Evolutionary conservation across 2,113 vertebrate species (phyloP).

Genomic region (Pollimyrus isidori): DNA sequence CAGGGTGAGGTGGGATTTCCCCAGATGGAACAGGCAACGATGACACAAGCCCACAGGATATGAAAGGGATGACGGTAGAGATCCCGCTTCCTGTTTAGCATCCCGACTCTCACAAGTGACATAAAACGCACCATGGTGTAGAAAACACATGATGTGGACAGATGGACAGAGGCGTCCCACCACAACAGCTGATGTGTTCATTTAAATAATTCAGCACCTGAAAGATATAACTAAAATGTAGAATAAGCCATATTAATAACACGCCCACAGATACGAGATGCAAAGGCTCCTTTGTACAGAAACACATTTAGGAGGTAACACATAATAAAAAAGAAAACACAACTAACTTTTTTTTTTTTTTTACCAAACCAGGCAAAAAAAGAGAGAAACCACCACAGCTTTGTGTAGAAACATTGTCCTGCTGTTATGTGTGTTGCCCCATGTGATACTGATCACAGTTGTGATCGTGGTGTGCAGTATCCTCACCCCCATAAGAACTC

Average conservation of each 20-base stretch:
- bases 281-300: neutral
- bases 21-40: neutral
- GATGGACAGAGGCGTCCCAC: neutral
- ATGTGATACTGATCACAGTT: neutral
- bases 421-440: neutral
- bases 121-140: neutral
- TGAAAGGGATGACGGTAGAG: neutral
- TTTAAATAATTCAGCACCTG: neutral
- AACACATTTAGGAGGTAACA: neutral
- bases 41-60: neutral
- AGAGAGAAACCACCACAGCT: neutral
- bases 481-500: slow-evolving; percentile 26
- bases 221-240: neutral
- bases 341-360: neutral
- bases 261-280: neutral
- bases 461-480: slow-evolving; percentile 17
- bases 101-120: neutral
- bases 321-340: neutral
- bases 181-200: neutral
- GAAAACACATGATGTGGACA: neutral
- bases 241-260: neutral
- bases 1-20: neutral
- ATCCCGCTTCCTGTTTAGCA: neutral
- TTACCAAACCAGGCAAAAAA: neutral
- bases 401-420: neutral